Base-by-base conservation (phyloP, 2,797 vertebrate genomes). In the Petrocephalus schoutedeni region DNA sequence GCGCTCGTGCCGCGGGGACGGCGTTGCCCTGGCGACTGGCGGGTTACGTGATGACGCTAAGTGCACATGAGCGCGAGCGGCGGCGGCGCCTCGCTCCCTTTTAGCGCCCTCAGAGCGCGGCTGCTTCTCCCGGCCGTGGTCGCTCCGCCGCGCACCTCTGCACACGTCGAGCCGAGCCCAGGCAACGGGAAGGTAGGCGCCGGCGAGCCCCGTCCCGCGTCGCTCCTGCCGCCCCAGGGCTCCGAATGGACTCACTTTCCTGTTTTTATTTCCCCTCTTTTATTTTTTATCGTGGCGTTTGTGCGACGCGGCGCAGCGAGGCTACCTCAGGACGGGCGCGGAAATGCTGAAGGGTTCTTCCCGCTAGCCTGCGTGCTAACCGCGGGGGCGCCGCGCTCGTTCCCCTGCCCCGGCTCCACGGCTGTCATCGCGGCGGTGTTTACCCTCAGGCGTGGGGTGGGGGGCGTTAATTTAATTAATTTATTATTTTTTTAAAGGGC, bases 1-100 rank as follows among this genome's bases (percentile, higher is more conserved):
- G 77, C 74, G 89, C 92, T 88, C 90, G 91, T 88, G 90, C 91
- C 88, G 53, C 57, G 21, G 58, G 12, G 12, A 74, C 4, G 90
- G 89, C 91, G 93, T 96, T 95, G 92, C 94, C 95, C 21, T 91
- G 93, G 96, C 90, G 94, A 96, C 94, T 86, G 90, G 88, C 90
- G 93, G 91, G 93, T 94, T 96, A 96, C 97, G 97, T 97, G 96
- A 95, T 98, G 97, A 99, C 97, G 98, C 96, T 90, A 91, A 93
- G 96, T 97, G 96, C 98, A 98, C 98, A 98, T 98, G 97, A 98
- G 97, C 96, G 97, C 97, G 93, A 94, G 97, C 97, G 96, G 97
- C 97, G 97, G n/a, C 83, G 21, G 51, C 21, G 49, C 96, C 96
- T 92, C 86, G 94, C 95, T 97, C 96, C 96, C 94, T 96, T 97